Evolutionary conservation across 2,888 invertebrate genomes (phyloP), one percentile per base, ranked within the genome.

Genomic region (Fragum whitleyi): DNA sequence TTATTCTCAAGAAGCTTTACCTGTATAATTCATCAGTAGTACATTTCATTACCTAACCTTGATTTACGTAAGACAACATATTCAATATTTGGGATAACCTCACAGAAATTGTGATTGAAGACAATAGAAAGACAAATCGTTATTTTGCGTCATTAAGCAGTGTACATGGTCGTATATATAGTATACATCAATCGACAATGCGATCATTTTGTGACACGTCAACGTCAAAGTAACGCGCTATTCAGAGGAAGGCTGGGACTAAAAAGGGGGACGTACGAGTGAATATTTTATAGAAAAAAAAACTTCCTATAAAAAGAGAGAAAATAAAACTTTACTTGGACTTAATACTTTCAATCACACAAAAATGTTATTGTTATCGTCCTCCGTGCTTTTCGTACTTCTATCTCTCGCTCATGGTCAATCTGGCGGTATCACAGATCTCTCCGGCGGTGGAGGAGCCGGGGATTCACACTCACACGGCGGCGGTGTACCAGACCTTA

Each of bases 371-470:
- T 11, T 69, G 26, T n/a, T 69, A n/a, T 47, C 51, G 9, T 53
- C 53, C n/a, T 51, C 53, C 53, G 69, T 53, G 69, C 51, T 69
- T 69, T 69, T 69, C 53, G 69, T 53, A 29, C 42, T 69, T 42
- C 9, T 69, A 26, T 28, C 69, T 32, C 16, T 32, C 28, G 53
- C 53, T 53, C 51, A 21, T 69, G 69, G 69, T n/a, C 69, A 69
- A 53, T n/a, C n/a, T n/a, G 29, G 47, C 3, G 16, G 47, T 47
- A n/a, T 47, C 47, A 47, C 47, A 19, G 47, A 47, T 14, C 47
- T 47, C 11, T 42, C 61, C 19, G 32, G 57, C 26, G 19, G 57
- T 19, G 62, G n/a, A n/a, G 62, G 32, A 2, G 28, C 29, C 29
- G 7, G 14, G 11, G 67, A 28, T 11, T n/a, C 26, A 6, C 36